A percentile compares a stretch with the other conserved stretches of the same genome.
These are phyloP conservation scores for Melanocharis versteri DNA, from an alignment of 2,113 vertebrate genomes.

Conservation along the genomic window DNA sequence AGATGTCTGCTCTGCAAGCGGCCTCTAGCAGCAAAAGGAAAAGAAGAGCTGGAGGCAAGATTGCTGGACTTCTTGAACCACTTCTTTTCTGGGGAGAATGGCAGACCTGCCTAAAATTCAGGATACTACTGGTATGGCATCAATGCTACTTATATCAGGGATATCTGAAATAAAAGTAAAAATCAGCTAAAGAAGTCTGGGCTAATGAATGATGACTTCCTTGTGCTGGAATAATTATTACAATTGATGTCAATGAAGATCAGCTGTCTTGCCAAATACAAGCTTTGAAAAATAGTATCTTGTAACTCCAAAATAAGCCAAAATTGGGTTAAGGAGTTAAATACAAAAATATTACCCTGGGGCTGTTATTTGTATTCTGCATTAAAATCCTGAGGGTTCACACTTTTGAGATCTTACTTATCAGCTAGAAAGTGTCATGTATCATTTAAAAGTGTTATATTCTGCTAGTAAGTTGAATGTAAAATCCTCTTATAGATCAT, in stretches of 20 bases:
- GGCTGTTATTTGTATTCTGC: neutral
- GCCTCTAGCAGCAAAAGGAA: neutral
- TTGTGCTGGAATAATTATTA: neutral
- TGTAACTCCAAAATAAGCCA: neutral
- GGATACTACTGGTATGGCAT: neutral
- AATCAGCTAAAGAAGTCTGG: neutral
- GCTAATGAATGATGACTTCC: neutral
- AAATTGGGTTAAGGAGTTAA: neutral
- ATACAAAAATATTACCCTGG: neutral
- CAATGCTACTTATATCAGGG: neutral
- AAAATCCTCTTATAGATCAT: neutral
- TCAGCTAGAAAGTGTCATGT: neutral
- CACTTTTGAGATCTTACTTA: neutral
- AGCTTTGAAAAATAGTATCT: neutral
- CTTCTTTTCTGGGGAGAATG: neutral
- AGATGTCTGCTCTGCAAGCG: neutral
- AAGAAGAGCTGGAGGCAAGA: neutral
- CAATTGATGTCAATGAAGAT: neutral
- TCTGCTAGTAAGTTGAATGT: neutral
- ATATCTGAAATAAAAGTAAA: neutral
- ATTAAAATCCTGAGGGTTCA: neutral
- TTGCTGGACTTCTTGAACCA: neutral
- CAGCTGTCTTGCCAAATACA: neutral
- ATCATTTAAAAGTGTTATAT: constrained; percentile 7
- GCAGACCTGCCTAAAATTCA: neutral